phyloP scores from a whole-genome alignment of 2,797 vertebrate species.

The Nyctibius grandis region DNA sequence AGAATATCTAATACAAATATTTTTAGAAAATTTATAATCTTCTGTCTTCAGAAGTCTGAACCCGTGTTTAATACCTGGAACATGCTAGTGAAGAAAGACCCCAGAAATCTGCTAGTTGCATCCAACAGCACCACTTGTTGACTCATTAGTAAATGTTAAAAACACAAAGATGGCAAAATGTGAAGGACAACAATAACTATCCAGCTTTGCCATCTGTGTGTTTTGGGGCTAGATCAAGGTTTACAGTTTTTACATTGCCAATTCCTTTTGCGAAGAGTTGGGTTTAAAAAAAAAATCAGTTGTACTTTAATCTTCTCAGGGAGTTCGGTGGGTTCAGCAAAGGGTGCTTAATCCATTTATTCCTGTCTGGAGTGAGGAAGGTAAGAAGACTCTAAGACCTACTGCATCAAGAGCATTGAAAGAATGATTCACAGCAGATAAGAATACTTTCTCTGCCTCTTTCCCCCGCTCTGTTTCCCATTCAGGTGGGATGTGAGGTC shows the following conservation, averaged over 20 bases:
- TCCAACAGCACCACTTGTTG: neutral
- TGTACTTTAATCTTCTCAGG: neutral
- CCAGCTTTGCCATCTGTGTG: neutral
- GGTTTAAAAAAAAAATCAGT: neutral
- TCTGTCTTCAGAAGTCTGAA: neutral
- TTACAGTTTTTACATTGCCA: neutral
- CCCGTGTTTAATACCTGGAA: neutral
- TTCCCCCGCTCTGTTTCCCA: neutral
- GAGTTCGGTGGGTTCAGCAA: neutral
- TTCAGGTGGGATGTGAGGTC: neutral
- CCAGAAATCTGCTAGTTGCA: neutral
- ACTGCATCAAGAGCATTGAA: neutral
- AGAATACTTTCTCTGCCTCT: neutral
- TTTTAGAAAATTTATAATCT: neutral
- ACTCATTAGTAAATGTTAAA: neutral
- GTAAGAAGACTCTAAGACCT: neutral
- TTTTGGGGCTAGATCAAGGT: slow-evolving; percentile 11
- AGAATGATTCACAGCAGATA: neutral
- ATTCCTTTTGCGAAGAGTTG: neutral
- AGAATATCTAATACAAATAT: neutral
- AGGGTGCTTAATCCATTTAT: neutral
- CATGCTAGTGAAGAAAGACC: neutral
- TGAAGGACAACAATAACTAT: neutral
- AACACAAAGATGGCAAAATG: slow-evolving; percentile 6
- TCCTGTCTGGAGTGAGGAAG: neutral